Evolutionary conservation across 2,113 vertebrate species (phyloP).

Genomic region (Campylomormyrus tamandua): DNA sequence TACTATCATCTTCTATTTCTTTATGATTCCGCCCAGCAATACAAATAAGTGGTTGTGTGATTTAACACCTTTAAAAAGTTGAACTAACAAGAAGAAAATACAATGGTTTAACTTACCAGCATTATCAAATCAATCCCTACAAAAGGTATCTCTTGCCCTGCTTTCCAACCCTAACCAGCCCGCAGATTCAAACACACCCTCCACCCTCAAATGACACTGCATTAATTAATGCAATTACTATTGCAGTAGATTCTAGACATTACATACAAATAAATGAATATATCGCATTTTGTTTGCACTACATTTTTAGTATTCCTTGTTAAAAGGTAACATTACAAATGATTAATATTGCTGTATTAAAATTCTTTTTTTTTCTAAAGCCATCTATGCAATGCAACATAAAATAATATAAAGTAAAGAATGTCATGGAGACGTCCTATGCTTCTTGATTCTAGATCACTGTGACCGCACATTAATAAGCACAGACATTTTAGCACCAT

Average conservation of each 20-base stretch:
- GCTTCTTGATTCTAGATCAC: neutral
- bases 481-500: neutral
- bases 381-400: neutral
- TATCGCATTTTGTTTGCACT: neutral
- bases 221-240: neutral
- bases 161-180: neutral
- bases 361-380: neutral
- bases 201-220: neutral
- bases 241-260: neutral
- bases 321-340: neutral
- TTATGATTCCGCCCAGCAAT: neutral
- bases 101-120: neutral
- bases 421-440: neutral
- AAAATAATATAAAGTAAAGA: neutral
- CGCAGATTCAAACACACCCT: neutral
- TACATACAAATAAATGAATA: neutral
- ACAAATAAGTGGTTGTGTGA: neutral
- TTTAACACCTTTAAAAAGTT: neutral
- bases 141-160: neutral
- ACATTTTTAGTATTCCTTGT: neutral
- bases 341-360: neutral
- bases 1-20: neutral
- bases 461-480: neutral
- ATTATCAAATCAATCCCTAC: neutral
- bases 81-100: neutral